These are phyloP conservation scores for Eurystomus gularis DNA, from an alignment of 2,113 vertebrate species.

Conservation along the genomic window DNA sequence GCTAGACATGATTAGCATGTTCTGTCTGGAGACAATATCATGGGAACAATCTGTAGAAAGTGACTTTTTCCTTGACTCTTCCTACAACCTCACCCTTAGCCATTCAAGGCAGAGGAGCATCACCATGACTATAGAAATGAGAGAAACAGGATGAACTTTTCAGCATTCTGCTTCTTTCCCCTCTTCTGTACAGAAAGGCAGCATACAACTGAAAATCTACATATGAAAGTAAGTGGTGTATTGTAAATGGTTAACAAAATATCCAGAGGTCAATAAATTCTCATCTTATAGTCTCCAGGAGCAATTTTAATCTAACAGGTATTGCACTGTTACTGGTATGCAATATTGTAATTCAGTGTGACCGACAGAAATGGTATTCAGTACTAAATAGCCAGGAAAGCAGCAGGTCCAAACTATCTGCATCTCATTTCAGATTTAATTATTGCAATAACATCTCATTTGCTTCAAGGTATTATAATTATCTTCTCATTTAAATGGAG, in stretches of 20 bases:
- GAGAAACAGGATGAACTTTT: neutral
- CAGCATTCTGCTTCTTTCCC: neutral
- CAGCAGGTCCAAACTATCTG: slow-evolving; percentile 68
- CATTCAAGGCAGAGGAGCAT: neutral
- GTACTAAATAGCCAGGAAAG: slow-evolving; percentile 57
- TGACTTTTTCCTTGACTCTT: neutral
- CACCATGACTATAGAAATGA: neutral
- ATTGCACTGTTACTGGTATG: slow-evolving; percentile 53
- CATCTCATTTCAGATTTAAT: slow-evolving; percentile 76
- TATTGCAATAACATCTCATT: slow-evolving; percentile 78
- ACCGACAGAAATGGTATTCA: slow-evolving; percentile 58
- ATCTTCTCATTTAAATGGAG: slow-evolving; percentile 75
- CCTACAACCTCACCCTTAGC: neutral
- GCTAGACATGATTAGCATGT: neutral
- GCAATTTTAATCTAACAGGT: slow-evolving; percentile 25
- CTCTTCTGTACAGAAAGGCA: neutral
- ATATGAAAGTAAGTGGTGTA: neutral
- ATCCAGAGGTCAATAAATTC: slow-evolving; percentile 38
- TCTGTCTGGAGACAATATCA: neutral
- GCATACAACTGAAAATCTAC: neutral
- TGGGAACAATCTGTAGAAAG: neutral
- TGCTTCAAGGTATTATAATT: slow-evolving; percentile 78
- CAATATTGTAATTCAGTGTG: slow-evolving; percentile 53
- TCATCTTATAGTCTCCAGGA: neutral
- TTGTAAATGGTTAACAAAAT: slow-evolving; percentile 1